Conservation (phyloP, 2,888 invertebrate genomes). For the Sisyra nigra region DNA sequence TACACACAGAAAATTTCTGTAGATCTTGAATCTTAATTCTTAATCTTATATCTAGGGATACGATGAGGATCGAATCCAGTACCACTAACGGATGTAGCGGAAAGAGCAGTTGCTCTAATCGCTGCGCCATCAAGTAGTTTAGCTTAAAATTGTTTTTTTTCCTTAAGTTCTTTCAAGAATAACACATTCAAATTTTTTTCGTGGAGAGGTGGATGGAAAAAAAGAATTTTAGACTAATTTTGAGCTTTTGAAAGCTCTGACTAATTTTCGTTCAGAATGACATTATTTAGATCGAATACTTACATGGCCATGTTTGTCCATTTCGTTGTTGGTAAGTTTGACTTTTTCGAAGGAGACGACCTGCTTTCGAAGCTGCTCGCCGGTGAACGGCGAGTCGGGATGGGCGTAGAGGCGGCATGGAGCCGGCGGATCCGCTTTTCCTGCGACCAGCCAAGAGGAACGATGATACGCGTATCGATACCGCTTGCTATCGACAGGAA, state of each 20-base stretch:
- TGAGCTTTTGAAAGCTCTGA: too few species aligned
- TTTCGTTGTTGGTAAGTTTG: conserved; percentile 95
- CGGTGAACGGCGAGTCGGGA: conserved; percentile 91
- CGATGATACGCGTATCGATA: conserved; percentile 97
- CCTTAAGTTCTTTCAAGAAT: background rate
- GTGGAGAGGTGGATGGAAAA: background rate
- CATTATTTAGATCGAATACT: conserved; percentile 22
- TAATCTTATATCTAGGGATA: too few species aligned
- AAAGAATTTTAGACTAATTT: too few species aligned
- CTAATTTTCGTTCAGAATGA: too few species aligned
- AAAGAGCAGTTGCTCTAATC: too few species aligned
- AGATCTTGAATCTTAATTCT: too few species aligned
- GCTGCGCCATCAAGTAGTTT: too few species aligned
- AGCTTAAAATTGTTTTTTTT: too few species aligned
- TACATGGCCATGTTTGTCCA: conserved; percentile 92
- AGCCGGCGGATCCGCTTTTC: conserved; percentile 94
- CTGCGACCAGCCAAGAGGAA: conserved; percentile 95
- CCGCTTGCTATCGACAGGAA: conserved; percentile 91
- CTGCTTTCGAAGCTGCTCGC: conserved; percentile 89
- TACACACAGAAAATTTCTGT: too few species aligned
- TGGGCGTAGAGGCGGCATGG: conserved; percentile 88
- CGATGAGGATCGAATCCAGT: too few species aligned
- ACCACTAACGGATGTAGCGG: too few species aligned
- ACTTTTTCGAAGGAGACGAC: conserved; percentile 97
- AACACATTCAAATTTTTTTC: background rate